Evolutionary conservation across 2,797 vertebrate species (phyloP).

Genomic region (Melanotaenia maccullochi): DNA sequence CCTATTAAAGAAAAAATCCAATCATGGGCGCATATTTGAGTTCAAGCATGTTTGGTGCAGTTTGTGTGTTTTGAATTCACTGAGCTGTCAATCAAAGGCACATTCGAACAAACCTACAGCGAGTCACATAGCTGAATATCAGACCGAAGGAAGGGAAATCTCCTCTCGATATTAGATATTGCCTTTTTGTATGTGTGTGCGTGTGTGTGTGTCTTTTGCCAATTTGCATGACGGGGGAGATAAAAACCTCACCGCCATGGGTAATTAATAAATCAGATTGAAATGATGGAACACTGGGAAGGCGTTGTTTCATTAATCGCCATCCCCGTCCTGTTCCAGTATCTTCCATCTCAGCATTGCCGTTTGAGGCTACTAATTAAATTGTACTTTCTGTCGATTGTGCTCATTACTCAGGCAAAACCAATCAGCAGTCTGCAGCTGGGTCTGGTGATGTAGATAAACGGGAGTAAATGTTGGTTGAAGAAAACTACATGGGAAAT

Average conservation of each 20-base stretch:
- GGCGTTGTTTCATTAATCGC: slow-evolving; percentile 72
- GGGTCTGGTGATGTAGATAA: slow-evolving; percentile 64
- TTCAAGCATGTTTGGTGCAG: slow-evolving; percentile 8
- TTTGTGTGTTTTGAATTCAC: slow-evolving; percentile 13
- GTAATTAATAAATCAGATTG: slow-evolving; percentile 80
- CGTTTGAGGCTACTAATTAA: slow-evolving; percentile 71
- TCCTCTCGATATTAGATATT: slow-evolving; percentile 22
- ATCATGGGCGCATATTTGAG: slow-evolving; percentile 19
- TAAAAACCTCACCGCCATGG: slow-evolving; percentile 48
- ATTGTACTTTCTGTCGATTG: slow-evolving; percentile 76
- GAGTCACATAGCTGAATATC: slow-evolving; percentile 27
- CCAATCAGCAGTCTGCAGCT: slow-evolving; percentile 72
- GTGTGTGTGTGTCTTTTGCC: slow-evolving; percentile 41
- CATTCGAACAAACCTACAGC: slow-evolving; percentile 20
- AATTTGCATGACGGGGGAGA: slow-evolving; percentile 60
- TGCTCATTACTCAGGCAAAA: slow-evolving; percentile 76
- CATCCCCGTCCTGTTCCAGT: slow-evolving; percentile 58
- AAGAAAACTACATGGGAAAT: slow-evolving; percentile 42
- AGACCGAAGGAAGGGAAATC: slow-evolving; percentile 25
- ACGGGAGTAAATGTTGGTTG: slow-evolving; percentile 62
- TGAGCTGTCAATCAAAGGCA: slow-evolving; percentile 30
- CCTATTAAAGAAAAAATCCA: slow-evolving; percentile 12
- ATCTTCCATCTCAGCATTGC: slow-evolving; percentile 73
- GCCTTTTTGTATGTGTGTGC: slow-evolving; percentile 8
- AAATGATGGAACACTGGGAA: slow-evolving; percentile 66